Conservation (phyloP, 1,140 invertebrate genomes). For the Drosophila repleta region DNA sequence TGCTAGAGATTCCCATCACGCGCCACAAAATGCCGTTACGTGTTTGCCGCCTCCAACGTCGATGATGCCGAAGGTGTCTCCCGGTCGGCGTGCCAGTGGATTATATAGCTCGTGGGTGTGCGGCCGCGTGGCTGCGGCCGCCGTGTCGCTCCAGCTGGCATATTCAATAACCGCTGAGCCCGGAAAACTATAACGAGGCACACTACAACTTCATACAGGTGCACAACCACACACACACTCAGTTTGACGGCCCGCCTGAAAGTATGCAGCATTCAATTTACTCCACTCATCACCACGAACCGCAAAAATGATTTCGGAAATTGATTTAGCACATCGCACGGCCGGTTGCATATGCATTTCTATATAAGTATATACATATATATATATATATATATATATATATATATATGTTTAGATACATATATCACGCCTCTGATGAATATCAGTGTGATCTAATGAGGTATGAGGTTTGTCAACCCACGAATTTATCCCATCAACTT, state of each 20-base stretch:
- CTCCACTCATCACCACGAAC: constrained; percentile 48
- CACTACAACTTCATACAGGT: constrained; percentile 1
- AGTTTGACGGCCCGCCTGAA: constrained; percentile 67
- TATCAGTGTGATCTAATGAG: not conserved
- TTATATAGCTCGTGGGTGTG: constrained; percentile 39
- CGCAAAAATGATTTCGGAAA: constrained; percentile 61
- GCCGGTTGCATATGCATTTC: constrained; percentile 15
- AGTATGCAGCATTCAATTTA: constrained; percentile 74
- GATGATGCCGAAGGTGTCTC: constrained; percentile 51
- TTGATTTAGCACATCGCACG: constrained; percentile 54
- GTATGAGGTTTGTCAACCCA: constrained; percentile 3
- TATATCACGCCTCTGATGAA: no score
- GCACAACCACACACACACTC: constrained; percentile 12
- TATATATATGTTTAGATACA: no score
- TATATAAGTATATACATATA: no score
- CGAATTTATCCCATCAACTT: constrained; percentile 34
- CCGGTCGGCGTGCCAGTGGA: constrained; percentile 51
- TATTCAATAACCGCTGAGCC: constrained; percentile 71
- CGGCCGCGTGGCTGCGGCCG: constrained; percentile 20
- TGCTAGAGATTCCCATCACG: constrained; percentile 71
- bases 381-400: no score
- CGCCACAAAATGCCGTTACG: constrained; percentile 77
- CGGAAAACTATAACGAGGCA: constrained; percentile 9
- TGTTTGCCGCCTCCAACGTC: constrained; percentile 48
- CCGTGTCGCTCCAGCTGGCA: constrained; percentile 42